Base-by-base conservation (phyloP, 2,888 invertebrate species). In the Spodoptera littoralis region DNA sequence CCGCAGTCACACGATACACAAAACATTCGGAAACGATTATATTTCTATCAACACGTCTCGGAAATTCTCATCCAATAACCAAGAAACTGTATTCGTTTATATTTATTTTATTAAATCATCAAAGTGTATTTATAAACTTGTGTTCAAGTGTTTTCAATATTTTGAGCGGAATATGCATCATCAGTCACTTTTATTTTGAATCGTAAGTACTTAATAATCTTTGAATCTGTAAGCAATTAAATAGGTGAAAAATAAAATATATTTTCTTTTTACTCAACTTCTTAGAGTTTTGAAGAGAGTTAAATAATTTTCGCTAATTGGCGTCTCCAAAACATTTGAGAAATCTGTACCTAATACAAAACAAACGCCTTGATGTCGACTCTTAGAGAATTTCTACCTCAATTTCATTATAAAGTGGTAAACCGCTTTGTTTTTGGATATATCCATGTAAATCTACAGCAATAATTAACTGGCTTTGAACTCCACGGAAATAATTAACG, bases 61-160 rank as follows among this genome's bases (percentile, higher is more conserved):
- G 43, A 53, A 70, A 63, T 43, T 55, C 13, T 24, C 41, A 48
- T 46, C 42, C 36, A 49, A 11, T 58, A 52, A 43, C 52, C 24
- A 46, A 53, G 36, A 49, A 53, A 24, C 54, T 36, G 13, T 30
- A 44, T 45, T 0, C 36, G 60, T 70, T 52, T 36, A 53, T 61
- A 30, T 63, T 61, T 9, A 36, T 50, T 43, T 55, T 60, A 59
- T 56, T 61, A 24, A 24, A 50, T 61, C 27, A 47, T 58, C 60
- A 66, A 75, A 36, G 60, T 78, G 60, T 72, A 74, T 74, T 79
- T 78, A 64, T 68, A 36, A 77, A 66, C 68, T 67, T 61, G 58
- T 62, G 62, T 60, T 68, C 59, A 76, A 73, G 77, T 76, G 77
- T 45, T 69, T 71, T 47, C 54, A 48, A 49, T 27, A 47, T 60